These are phyloP conservation scores for Palythoa grandis DNA, from an alignment of 92 coral and sea anemone genomes.

Conservation along the genomic window DNA sequence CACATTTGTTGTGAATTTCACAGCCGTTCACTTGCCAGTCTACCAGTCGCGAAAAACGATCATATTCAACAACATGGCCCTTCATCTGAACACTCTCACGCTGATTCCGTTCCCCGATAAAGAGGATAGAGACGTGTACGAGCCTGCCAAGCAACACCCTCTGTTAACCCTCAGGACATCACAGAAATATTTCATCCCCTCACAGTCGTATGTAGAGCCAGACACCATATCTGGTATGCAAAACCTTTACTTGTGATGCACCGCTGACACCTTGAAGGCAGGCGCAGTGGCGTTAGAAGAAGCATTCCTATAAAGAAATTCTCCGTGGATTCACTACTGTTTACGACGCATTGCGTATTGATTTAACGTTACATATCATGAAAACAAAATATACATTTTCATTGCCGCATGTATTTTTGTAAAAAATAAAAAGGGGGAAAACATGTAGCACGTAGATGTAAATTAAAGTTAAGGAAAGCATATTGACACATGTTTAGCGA, in stretches of 20 bases:
- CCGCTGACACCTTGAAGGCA: background rate
- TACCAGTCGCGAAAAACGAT: conserved; percentile 75
- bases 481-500: too few species aligned
- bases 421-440: too few species aligned
- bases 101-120: conserved; percentile 89
- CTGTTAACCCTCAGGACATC: conserved; percentile 87
- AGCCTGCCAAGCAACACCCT: conserved; percentile 77
- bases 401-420: too few species aligned
- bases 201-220: conserved; percentile 77
- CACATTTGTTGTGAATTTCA: background rate
- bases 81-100: conserved; percentile 90
- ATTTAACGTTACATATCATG: too few species aligned
- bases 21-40: conserved; percentile 84
- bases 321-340: too few species aligned
- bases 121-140: conserved; percentile 77
- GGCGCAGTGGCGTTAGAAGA: background rate
- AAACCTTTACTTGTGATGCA: conserved; percentile 6
- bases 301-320: background rate
- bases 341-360: too few species aligned
- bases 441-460: too few species aligned
- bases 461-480: too few species aligned
- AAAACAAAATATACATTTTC: too few species aligned
- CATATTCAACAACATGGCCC: conserved; percentile 80
- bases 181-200: conserved; percentile 93
- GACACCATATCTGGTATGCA: conserved; percentile 18